These are phyloP conservation scores for Halichoeres trimaculatus DNA, from an alignment of 2,113 vertebrate genomes.

Conservation along the genomic window DNA sequence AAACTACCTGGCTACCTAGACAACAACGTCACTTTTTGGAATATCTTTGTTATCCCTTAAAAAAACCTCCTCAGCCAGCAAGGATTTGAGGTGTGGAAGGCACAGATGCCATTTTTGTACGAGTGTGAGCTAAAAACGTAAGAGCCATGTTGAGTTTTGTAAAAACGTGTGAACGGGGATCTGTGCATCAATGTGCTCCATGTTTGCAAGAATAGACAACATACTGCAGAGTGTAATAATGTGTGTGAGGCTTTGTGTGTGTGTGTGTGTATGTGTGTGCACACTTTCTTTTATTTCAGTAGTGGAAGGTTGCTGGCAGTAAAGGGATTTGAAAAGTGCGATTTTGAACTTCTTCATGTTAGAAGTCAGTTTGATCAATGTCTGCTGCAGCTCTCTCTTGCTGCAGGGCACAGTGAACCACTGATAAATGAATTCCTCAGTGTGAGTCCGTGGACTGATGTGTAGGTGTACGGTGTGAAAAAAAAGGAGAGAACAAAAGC, in stretches of 20 bases:
- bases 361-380: slow-evolving; percentile 87
- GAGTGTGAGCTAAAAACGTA: slow-evolving; percentile 47
- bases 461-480: slow-evolving; percentile 74
- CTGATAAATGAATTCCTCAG: slow-evolving; percentile 82
- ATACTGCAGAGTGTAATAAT: slow-evolving; percentile 34
- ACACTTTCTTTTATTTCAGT: slow-evolving; percentile 52
- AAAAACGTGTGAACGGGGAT: slow-evolving; percentile 21
- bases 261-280: slow-evolving; percentile 9
- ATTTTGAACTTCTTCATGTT: slow-evolving; percentile 84
- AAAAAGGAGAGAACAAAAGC: slow-evolving; percentile 63
- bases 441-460: slow-evolving; percentile 75
- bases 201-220: slow-evolving; percentile 24
- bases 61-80: slow-evolving; percentile 38
- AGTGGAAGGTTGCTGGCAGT: slow-evolving; percentile 68
- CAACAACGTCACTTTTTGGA: slow-evolving; percentile 12
- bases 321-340: slow-evolving; percentile 78
- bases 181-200: slow-evolving; percentile 17
- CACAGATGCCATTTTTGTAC: slow-evolving; percentile 23
- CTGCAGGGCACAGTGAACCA: slow-evolving; percentile 80
- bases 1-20: not conserved
- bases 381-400: slow-evolving; percentile 80
- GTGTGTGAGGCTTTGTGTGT: not conserved
- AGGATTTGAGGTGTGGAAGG: slow-evolving; percentile 14
- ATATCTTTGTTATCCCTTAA: slow-evolving; percentile 14
- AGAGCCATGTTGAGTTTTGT: slow-evolving; percentile 24